Conservation (phyloP, 2,888 invertebrate genomes). For the Drosophila maculinotata region DNA sequence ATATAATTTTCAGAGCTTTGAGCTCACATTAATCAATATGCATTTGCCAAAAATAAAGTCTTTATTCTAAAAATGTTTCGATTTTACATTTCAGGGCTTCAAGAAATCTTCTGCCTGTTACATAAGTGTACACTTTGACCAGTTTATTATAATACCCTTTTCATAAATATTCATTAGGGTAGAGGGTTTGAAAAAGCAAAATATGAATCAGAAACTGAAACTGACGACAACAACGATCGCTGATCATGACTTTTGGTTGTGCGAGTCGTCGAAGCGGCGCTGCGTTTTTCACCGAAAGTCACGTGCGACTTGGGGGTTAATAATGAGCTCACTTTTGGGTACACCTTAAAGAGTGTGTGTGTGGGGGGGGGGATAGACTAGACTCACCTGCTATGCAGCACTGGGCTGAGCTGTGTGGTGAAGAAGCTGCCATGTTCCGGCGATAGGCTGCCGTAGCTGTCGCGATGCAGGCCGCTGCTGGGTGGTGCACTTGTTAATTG, state of each 20-base stretch:
- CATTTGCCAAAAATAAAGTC: no score
- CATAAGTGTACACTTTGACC: no score
- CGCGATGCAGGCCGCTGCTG: constrained; percentile 68
- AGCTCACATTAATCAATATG: no score
- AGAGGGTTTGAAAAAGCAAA: constrained; percentile 7
- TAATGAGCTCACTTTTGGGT: constrained; percentile 60
- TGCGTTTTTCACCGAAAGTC: constrained; percentile 65
- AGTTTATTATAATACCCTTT: neutral
- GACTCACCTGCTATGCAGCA: constrained; percentile 82
- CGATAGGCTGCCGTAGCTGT: constrained; percentile 80
- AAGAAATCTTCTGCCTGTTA: no score
- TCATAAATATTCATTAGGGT: neutral
- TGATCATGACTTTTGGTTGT: constrained; percentile 74
- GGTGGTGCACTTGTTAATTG: constrained; percentile 82
- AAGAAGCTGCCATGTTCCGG: constrained; percentile 81
- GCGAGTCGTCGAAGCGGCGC: constrained; percentile 61
- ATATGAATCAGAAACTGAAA: constrained; percentile 68
- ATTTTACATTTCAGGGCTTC: no score
- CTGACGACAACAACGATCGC: constrained; percentile 40
- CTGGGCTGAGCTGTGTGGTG: constrained; percentile 79
- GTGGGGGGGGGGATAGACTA: neutral
- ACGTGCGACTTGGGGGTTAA: constrained; percentile 62
- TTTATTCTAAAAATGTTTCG: no score
- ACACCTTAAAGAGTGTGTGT: neutral
- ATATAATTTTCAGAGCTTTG: no score